phyloP scores from a whole-genome alignment of 2,797 vertebrate genomes.

The Eutrigla gurnardus region DNA sequence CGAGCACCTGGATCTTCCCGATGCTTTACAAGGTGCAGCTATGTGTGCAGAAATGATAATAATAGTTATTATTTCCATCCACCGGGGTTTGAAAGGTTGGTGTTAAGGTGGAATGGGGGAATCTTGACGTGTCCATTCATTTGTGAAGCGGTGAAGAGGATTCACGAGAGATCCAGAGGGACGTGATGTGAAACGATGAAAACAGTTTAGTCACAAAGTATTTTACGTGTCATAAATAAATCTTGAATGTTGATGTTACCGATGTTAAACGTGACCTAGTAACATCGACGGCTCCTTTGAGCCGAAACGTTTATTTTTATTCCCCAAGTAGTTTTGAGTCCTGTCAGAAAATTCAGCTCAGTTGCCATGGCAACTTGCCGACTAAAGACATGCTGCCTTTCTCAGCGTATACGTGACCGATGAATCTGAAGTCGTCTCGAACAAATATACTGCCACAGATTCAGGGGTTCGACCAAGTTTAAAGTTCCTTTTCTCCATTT shows the following conservation, averaged over 20 bases:
- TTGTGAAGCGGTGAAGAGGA: conserved; percentile 34
- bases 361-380: conserved; percentile 26
- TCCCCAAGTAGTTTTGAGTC: not conserved
- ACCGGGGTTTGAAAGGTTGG: conserved; percentile 57
- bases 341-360: conserved; percentile 26
- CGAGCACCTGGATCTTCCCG: conserved; percentile 70
- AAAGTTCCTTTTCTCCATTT: conserved; percentile 31
- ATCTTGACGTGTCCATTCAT: conserved; percentile 47
- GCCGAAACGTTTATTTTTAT: not conserved
- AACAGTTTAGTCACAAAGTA: not conserved
- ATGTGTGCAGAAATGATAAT: conserved; percentile 72
- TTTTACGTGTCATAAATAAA: not conserved
- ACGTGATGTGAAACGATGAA: not conserved
- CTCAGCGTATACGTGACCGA: not conserved
- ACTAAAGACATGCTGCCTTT: conserved; percentile 37
- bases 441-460: conserved; percentile 35
- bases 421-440: conserved; percentile 28
- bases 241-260: too few species aligned
- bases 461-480: conserved; percentile 14
- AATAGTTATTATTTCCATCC: conserved; percentile 69
- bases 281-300: too few species aligned
- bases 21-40: conserved; percentile 55
- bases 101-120: conserved; percentile 52
- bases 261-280: too few species aligned
- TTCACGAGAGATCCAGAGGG: conserved; percentile 17